phyloP scores from a whole-genome alignment of 2,888 invertebrate species.

The Scaptomyza caliginosa region DNA sequence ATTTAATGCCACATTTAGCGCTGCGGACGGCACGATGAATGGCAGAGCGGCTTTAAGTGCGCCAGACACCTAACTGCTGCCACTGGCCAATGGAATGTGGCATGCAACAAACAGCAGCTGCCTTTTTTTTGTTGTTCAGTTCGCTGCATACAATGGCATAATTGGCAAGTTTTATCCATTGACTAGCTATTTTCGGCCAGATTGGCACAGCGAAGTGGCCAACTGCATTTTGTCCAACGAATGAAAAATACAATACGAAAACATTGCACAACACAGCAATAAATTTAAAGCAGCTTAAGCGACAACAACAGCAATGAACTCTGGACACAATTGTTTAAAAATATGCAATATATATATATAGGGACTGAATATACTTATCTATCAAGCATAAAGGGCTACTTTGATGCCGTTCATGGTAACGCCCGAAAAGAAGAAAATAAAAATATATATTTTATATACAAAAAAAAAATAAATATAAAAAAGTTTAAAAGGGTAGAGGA shows the following conservation, averaged over 20 bases:
- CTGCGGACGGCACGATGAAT: slow-evolving; percentile 53
- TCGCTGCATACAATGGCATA: slow-evolving; percentile 76
- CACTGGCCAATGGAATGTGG: slow-evolving; percentile 9
- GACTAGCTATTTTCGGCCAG: slow-evolving; percentile 13
- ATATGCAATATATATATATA: not conserved
- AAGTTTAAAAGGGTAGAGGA: too few species aligned
- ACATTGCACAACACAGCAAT: slow-evolving; percentile 78
- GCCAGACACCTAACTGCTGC: slow-evolving; percentile 32
- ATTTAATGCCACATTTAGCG: slow-evolving; percentile 77
- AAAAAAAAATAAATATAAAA: slow-evolving; percentile 16
- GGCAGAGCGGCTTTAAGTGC: slow-evolving; percentile 48
- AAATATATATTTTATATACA: not conserved
- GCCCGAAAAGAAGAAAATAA: slow-evolving; percentile 20
- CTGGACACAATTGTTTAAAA: slow-evolving; percentile 10
- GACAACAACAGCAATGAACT: slow-evolving; percentile 38
- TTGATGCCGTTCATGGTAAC: slow-evolving; percentile 14
- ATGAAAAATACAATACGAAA: slow-evolving; percentile 58
- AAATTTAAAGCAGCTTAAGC: slow-evolving; percentile 78
- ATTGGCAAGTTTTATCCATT: slow-evolving; percentile 75
- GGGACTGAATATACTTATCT: slow-evolving; percentile 6
- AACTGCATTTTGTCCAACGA: slow-evolving; percentile 39
- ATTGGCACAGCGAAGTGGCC: slow-evolving; percentile 7
- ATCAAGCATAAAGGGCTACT: slow-evolving; percentile 27
- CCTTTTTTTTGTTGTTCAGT: slow-evolving; percentile 48
- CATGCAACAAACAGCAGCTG: slow-evolving; percentile 24